Percentiles rank a stretch among this genome's conserved stretches.
phyloP scores from a whole-genome alignment of 2,888 invertebrate species.

The Marasmarcha lunaedactyla region DNA sequence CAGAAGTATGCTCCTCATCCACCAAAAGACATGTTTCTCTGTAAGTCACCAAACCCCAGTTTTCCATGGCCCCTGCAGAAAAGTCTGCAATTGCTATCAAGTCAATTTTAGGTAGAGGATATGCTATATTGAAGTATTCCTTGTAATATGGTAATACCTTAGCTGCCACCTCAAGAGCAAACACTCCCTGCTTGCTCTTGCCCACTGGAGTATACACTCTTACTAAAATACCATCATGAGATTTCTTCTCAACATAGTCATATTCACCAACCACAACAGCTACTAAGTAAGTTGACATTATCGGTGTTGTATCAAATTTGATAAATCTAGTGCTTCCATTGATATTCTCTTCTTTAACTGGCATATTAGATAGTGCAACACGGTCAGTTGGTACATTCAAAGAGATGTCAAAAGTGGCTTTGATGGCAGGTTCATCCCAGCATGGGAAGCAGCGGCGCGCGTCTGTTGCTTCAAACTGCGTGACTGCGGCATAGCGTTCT shows the following conservation, averaged over 20 bases:
- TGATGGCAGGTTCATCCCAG: slow-evolving; percentile 97
- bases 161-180: slow-evolving; percentile 92
- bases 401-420: slow-evolving; percentile 93
- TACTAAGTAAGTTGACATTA: slow-evolving; percentile 96
- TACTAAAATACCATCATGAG: slow-evolving; percentile 84
- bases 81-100: slow-evolving; percentile 97
- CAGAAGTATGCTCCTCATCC: slow-evolving; percentile 90
- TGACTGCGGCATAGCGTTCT: slow-evolving; percentile 87
- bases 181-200: slow-evolving; percentile 91
- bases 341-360: slow-evolving; percentile 62
- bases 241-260: slow-evolving; percentile 89
- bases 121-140: slow-evolving; percentile 93
- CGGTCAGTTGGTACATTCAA: slow-evolving; percentile 84
- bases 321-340: slow-evolving; percentile 66
- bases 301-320: slow-evolving; percentile 85
- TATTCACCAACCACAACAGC: slow-evolving; percentile 96
- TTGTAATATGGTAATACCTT: slow-evolving; percentile 94
- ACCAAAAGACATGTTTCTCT: slow-evolving; percentile 92
- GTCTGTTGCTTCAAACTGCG: slow-evolving; percentile 92
- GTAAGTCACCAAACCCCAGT: slow-evolving; percentile 96
- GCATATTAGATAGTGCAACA: slow-evolving; percentile 95
- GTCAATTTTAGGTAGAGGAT: slow-evolving; percentile 96
- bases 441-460: slow-evolving; percentile 96
- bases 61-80: slow-evolving; percentile 97
- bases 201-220: slow-evolving; percentile 90